Base-by-base conservation (phyloP, 2,797 vertebrate genomes). In the Onychomys leucogaster region DNA sequence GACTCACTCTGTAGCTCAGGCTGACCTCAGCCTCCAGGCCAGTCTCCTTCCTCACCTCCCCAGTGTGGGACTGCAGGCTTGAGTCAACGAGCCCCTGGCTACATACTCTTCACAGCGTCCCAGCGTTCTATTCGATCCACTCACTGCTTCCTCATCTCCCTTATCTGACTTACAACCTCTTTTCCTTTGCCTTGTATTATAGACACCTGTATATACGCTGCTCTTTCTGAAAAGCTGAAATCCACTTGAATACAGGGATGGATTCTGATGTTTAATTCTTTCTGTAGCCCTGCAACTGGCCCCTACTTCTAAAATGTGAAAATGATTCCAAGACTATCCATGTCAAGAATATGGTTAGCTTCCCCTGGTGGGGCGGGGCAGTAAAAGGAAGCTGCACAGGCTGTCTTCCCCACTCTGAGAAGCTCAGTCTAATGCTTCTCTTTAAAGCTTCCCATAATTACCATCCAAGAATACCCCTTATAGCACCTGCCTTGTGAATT, bases 401-500 rank as follows among this genome's bases (percentile, higher is more conserved):
- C 49, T 71, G 29, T 43, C 63, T 65, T 29, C 82, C 19, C 21
- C 23, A 19, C 71, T 43, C 85, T 85, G 49, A 96, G 65, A 90
- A 93, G 75, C 23, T 6, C 52, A 67, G 41, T 81, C 76, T 80
- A 73, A 78, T 34, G 10, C 57, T 7, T 78, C 16, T 82, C 69
- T 17, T 80, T 76, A 52, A 92, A 96, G n/a, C 91, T 87, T 95
- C 77, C 93, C 55, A 90, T 88, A 37, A 49, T 78, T 85, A 86
- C 37, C 57, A 69, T 82, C 81, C 83, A 93, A 52, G 6, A 46
- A 23, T 55, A 19, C 10, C n/a, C 49, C 29, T 83, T n/a, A 73
- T 8, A 91, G 46, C 94, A 92, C 82, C 92, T 95, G 97, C 78
- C 89, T 88, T 87, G 19, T 23, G n/a, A 97, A 86, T 85, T 85